A percentile compares a stretch with the other conserved stretches of the same genome.
These are phyloP conservation scores for Pelecanus crispus DNA, from an alignment of 2,113 vertebrate species.

Conservation along the genomic window DNA sequence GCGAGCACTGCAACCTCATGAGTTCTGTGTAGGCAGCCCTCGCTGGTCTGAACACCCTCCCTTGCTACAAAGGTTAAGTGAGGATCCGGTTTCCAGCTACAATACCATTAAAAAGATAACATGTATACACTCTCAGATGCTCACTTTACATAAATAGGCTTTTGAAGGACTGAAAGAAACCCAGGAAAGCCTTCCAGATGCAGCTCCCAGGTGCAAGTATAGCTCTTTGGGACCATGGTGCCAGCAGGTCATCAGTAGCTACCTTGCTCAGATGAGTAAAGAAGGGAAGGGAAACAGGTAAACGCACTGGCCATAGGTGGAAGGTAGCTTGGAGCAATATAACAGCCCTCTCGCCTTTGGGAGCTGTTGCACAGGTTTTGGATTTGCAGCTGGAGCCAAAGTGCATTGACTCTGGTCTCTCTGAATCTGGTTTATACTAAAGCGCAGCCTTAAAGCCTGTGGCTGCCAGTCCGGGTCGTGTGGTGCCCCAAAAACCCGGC, in stretches of 20 bases:
- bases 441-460: background rate
- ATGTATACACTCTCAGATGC: background rate
- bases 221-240: background rate
- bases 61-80: background rate
- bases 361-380: background rate
- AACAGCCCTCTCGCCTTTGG: background rate
- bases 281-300: background rate
- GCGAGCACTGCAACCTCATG: background rate
- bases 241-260: background rate
- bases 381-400: background rate
- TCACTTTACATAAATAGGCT: background rate
- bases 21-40: background rate
- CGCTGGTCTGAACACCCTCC: background rate
- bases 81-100: background rate
- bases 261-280: background rate
- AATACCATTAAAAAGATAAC: background rate
- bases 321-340: background rate
- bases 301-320: background rate
- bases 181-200: background rate
- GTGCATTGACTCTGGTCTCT: background rate
- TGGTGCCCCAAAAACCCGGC: background rate
- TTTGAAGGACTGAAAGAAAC: background rate
- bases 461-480: rapidly evolving
- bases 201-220: background rate
- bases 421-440: background rate